Percentiles rank a stretch among this genome's conserved stretches.
phyloP scores from a whole-genome alignment of 2,113 vertebrate species.

The Eulemur rufifrons region DNA sequence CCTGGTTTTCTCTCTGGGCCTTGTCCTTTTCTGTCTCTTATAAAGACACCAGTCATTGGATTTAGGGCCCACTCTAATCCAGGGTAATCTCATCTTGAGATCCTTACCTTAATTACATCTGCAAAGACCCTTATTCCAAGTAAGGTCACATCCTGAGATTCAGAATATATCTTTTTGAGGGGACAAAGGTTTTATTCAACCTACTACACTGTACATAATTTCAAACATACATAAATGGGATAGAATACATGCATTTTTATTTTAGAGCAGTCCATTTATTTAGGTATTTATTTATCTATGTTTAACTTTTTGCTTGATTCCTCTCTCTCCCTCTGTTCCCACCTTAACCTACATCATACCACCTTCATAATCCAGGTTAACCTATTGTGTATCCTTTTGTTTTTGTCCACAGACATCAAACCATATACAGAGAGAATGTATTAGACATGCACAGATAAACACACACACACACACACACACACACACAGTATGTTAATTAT shows the following conservation, averaged over 20 bases:
- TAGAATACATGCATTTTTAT: not conserved
- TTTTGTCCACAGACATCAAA: conserved; percentile 4
- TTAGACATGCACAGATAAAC: not conserved
- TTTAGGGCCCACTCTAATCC: not conserved
- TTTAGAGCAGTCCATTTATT: not conserved
- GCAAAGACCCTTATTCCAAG: conserved; percentile 19
- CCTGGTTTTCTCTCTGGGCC: not conserved
- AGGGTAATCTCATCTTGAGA: not conserved
- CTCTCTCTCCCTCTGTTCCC: not conserved
- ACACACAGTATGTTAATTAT: not conserved
- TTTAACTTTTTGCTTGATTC: not conserved
- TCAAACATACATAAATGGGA: not conserved
- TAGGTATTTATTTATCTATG: not conserved
- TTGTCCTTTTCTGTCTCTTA: not conserved
- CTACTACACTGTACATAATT: not conserved
- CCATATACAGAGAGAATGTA: not conserved
- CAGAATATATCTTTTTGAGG: not conserved
- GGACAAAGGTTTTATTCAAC: not conserved
- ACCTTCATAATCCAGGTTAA: not conserved
- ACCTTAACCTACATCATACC: not conserved
- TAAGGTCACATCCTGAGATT: not conserved
- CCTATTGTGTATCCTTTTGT: not conserved
- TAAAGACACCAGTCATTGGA: not conserved
- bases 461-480: not conserved
- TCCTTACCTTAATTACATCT: not conserved